Base-by-base conservation (phyloP, 2,888 invertebrate genomes). In the Callyntrura guangdongensis region DNA sequence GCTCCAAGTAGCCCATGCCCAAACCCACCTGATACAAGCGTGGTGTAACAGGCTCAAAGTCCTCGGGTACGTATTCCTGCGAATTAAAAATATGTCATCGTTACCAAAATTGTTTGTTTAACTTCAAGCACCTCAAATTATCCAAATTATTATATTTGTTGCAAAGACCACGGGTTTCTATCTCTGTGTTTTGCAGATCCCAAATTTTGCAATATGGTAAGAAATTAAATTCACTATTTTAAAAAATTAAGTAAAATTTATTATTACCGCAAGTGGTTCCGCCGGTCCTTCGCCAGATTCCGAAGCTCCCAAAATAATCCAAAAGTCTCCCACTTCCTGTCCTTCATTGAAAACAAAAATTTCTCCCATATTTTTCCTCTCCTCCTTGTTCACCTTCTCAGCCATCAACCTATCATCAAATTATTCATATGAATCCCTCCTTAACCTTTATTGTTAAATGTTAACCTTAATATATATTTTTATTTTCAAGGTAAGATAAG, bases 351-450 rank as follows among this genome's bases (percentile, higher is more conserved):
- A 97, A 0, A 98, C 97, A 64, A 98, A 95, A 87, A 99, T 97
- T 94, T 99, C 99, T 0, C 99, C 97, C 95, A 97, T 97, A 94
- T 98, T 98, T 95, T 99, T 99, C 22, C 99, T 96, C 95, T 99
- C 99, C 94, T 99, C 98, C 95, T 99, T 99, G 95, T 99, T 99
- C 89, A 99, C 98, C 95, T 99, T 99, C 95, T 99, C 99, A 1
- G 99, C 98, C 96, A 99, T 97, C 14, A 99, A 95, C 85, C 99
- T 96, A 77, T n/a, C n/a, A n/a, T n/a, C n/a, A n/a, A n/a, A n/a
- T n/a, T n/a, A n/a, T n/a, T n/a, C n/a, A n/a, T n/a, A n/a, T n/a
- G n/a, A n/a, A n/a, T n/a, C n/a, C n/a, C n/a, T n/a, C n/a, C n/a
- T n/a, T n/a, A n/a, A n/a, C n/a, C n/a, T n/a, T n/a, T n/a, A n/a